Base-by-base conservation (phyloP, 2,888 invertebrate genomes). In the Cantharis nigra region DNA sequence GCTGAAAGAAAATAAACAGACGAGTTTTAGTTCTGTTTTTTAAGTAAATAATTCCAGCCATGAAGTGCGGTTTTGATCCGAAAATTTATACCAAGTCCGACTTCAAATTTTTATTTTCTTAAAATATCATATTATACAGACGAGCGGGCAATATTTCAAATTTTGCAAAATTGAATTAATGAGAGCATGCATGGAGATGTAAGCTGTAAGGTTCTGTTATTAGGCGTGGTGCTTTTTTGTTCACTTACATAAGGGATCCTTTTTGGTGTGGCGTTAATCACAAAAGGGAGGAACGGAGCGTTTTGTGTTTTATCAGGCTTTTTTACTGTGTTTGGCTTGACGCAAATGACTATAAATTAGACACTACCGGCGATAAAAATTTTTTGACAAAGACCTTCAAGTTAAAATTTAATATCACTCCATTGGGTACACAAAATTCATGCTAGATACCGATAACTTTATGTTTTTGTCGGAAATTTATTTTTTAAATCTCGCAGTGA, bases 1-100 rank as follows among this genome's bases (percentile, higher is more conserved):
- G 70, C 13, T 11, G 18, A 63, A 69, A 71, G 75, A 75, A 75
- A 75, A 75, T 71, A 75, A 71, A 75, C 65, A 67, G 20, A 23
- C 20, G 23, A 67, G 65, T 67, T 67, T 67, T 67, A 67, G 23
- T 14, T 67, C n/a, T 67, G 26, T 67, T 67, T 67, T 23, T 67
- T 67, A 20, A 16, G 65, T 67, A 67, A 67, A 67, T 67, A 67
- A 26, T 67, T 67, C 26, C 13, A 20, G 65, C 26, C 20, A 67
- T 67, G n/a, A 67, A 67, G 26, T 20, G 23, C 26, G 20, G 23
- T 67, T 23, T 67, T 26, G 16, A 67, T 18, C 23, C 20, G 65
- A 26, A 11, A 67, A 23, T 26, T 67, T 67, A 23, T 65, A 63
- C 1, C n/a, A 3, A 67, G 65, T 9, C 23, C 2, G 11, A 23